Evolutionary conservation across 2,888 invertebrate species (phyloP).

Genomic region (Scaptomyza reducta): DNA sequence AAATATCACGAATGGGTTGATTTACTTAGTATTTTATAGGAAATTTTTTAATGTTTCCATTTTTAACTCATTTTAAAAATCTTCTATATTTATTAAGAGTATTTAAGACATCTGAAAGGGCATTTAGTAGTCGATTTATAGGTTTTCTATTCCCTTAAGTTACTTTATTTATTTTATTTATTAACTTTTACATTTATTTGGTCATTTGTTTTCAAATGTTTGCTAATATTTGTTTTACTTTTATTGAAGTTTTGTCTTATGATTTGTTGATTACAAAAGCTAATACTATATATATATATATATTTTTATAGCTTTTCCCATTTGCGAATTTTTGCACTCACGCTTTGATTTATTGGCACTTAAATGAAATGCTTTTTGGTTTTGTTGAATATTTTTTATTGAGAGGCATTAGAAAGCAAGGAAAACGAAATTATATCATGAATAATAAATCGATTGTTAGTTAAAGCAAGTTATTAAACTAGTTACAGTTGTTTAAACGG

Average conservation of each 20-base stretch:
- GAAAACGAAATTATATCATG: not conserved
- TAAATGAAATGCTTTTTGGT: slow-evolving; percentile 29
- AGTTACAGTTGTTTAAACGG: not conserved
- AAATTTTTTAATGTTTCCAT: no score
- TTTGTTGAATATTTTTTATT: not conserved
- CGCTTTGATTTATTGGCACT: slow-evolving; percentile 64
- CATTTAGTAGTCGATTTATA: not conserved
- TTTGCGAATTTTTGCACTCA: slow-evolving; percentile 25
- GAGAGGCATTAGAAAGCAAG: not conserved
- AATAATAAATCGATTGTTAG: no score
- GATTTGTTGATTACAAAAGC: slow-evolving; percentile 49
- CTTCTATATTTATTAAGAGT: not conserved
- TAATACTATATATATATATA: not conserved
- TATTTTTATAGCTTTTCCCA: slow-evolving; percentile 44
- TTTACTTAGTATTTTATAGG: no score
- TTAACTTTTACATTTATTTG: slow-evolving; percentile 22
- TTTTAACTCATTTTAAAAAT: not conserved
- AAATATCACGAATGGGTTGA: no score
- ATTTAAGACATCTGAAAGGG: not conserved
- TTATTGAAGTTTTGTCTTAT: slow-evolving; percentile 10
- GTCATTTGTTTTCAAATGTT: slow-evolving; percentile 35
- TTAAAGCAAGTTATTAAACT: no score
- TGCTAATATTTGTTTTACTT: slow-evolving; percentile 11
- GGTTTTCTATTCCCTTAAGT: not conserved
- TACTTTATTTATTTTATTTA: slow-evolving; percentile 7